A percentile compares a stretch with the other conserved stretches of the same genome.
phyloP scores from a whole-genome alignment of 2,888 invertebrate species.

The Himalopsyche japonica region DNA sequence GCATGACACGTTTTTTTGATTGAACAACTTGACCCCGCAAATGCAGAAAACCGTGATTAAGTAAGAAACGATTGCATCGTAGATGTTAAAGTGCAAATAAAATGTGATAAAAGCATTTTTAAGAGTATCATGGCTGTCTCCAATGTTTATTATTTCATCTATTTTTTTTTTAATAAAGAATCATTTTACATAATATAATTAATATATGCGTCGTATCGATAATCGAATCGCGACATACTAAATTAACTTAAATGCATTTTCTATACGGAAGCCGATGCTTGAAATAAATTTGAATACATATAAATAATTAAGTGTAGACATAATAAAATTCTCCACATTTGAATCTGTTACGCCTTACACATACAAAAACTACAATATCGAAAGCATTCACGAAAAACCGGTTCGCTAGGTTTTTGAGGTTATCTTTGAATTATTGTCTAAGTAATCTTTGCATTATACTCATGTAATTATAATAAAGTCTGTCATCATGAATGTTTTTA shows the following conservation, averaged over 20 bases:
- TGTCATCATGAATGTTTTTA: too few relatives aligned
- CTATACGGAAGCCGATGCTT: not conserved
- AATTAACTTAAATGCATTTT: not conserved
- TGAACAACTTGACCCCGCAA: not conserved
- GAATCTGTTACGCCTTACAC: not conserved
- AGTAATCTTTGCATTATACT: too few relatives aligned
- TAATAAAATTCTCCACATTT: not conserved
- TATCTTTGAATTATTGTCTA: too few relatives aligned
- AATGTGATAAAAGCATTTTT: too few relatives aligned
- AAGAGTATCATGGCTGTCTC: not conserved
- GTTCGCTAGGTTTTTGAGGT: too few relatives aligned
- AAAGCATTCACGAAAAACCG: too few relatives aligned
- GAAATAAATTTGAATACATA: not conserved
- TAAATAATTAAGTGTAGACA: not conserved
- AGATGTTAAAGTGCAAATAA: too few relatives aligned
- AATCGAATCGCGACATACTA: not conserved
- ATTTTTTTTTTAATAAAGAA: not conserved
- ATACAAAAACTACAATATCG: too few relatives aligned
- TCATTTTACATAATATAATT: not conserved
- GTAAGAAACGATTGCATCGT: too few relatives aligned
- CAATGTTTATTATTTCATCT: not conserved
- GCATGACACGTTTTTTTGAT: too few relatives aligned
- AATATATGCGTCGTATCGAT: not conserved
- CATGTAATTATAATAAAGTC: too few relatives aligned
- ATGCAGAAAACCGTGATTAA: not conserved